These are phyloP conservation scores for Sprattus sprattus DNA, from an alignment of 2,113 vertebrate species.

Conservation along the genomic window DNA sequence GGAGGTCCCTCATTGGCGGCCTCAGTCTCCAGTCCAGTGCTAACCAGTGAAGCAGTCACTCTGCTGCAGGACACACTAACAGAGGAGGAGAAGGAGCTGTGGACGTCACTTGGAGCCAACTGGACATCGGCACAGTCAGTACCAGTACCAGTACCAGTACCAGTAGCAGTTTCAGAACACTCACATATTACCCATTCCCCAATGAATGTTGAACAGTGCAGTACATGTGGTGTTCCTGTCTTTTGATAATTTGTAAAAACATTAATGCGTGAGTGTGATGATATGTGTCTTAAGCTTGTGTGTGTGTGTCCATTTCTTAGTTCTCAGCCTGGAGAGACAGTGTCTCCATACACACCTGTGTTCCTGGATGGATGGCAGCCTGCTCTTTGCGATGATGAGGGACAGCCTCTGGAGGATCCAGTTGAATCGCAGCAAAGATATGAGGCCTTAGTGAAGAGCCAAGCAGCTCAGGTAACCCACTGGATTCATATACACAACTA, in stretches of 20 bases:
- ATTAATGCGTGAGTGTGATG: background rate
- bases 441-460: slow-evolving; percentile 63
- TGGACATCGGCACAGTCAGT: slow-evolving; percentile 73
- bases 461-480: slow-evolving; percentile 21
- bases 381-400: slow-evolving; percentile 52
- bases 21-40: slow-evolving; percentile 68
- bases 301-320: slow-evolving; percentile 51
- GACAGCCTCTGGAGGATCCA: slow-evolving; percentile 74
- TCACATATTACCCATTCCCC: no score
- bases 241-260: no score
- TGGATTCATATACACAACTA: no score
- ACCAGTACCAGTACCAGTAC: background rate
- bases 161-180: background rate
- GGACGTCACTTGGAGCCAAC: slow-evolving; percentile 77
- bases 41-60: slow-evolving; percentile 77
- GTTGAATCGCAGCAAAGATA: slow-evolving; percentile 77
- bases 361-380: slow-evolving; percentile 82
- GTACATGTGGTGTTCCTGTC: background rate
- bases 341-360: slow-evolving; percentile 68
- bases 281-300: background rate
- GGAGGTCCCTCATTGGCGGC: slow-evolving; percentile 72
- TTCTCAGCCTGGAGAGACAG: slow-evolving; percentile 61
- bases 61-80: slow-evolving; percentile 73
- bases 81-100: slow-evolving; percentile 68
- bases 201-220: background rate